phyloP scores from a whole-genome alignment of 2,888 invertebrate species.

The Aspidapion aeneum region DNA sequence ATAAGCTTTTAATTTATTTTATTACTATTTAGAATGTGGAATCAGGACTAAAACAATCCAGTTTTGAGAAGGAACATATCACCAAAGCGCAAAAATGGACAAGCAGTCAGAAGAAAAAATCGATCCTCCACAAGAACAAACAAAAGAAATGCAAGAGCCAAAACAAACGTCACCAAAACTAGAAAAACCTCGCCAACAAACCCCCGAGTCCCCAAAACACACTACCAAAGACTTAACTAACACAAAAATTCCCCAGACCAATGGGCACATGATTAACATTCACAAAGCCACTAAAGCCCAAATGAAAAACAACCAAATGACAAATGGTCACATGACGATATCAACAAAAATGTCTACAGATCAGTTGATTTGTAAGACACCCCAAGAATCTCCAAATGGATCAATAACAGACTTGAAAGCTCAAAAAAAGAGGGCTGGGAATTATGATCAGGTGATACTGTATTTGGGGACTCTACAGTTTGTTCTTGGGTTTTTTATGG shows the following conservation, averaged over 20 bases:
- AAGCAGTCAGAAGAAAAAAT: background rate
- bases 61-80: no score
- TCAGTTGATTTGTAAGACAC: constrained; percentile 56
- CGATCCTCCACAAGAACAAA: background rate
- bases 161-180: background rate
- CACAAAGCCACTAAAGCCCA: background rate
- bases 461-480: constrained; percentile 59
- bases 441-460: constrained; percentile 43
- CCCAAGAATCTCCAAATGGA: constrained; percentile 42
- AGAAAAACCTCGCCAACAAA: background rate
- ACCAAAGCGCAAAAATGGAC: background rate
- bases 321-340: constrained; percentile 29
- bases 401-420: constrained; percentile 31
- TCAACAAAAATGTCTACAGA: constrained; percentile 51
- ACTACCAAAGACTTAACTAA: no score
- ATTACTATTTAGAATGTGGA: no score
- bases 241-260: background rate
- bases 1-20: no score
- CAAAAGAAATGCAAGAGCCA: background rate
- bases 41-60: no score
- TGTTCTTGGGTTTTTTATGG: constrained; percentile 58
- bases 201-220: background rate
- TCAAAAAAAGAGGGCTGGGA: constrained; percentile 17
- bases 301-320: background rate
- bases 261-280: background rate